These are phyloP conservation scores for Muntiacus reevesi DNA, from an alignment of 2,113 vertebrate species.

Conservation along the genomic window DNA sequence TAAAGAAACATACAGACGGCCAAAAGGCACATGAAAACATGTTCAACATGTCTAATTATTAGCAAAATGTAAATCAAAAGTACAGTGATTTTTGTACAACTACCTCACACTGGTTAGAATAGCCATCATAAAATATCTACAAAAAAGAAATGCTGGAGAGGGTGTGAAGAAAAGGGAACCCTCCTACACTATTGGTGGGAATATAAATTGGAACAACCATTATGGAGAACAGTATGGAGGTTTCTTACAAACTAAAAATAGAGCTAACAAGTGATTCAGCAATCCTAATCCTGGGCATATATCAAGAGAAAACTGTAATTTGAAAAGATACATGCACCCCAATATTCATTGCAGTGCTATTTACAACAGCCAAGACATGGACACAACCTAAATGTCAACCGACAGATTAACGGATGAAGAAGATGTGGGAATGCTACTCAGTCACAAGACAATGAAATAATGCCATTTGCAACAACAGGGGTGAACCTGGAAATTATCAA, in stretches of 20 bases:
- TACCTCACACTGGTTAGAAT: background rate
- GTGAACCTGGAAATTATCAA: background rate
- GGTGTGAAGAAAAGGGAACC: background rate
- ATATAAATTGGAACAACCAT: background rate
- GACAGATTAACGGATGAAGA: background rate
- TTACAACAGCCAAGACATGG: background rate
- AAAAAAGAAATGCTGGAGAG: background rate
- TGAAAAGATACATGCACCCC: background rate
- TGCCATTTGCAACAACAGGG: background rate
- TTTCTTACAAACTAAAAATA: background rate
- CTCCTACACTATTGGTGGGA: background rate
- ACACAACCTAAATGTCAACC: background rate
- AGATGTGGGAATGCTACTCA: background rate
- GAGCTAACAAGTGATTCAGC: background rate
- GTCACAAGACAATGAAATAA: background rate
- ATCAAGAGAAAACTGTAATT: background rate
- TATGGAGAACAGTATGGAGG: background rate
- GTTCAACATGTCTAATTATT: background rate
- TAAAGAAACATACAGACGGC: background rate
- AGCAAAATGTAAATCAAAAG: background rate
- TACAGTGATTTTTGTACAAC: background rate
- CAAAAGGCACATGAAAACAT: background rate
- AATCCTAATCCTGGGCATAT: background rate
- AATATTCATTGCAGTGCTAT: background rate
- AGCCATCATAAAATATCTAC: background rate